A percentile compares a stretch with the other conserved stretches of the same genome.
phyloP scores from a whole-genome alignment of 1,140 invertebrate genomes.

The Papilio aristodemus region DNA sequence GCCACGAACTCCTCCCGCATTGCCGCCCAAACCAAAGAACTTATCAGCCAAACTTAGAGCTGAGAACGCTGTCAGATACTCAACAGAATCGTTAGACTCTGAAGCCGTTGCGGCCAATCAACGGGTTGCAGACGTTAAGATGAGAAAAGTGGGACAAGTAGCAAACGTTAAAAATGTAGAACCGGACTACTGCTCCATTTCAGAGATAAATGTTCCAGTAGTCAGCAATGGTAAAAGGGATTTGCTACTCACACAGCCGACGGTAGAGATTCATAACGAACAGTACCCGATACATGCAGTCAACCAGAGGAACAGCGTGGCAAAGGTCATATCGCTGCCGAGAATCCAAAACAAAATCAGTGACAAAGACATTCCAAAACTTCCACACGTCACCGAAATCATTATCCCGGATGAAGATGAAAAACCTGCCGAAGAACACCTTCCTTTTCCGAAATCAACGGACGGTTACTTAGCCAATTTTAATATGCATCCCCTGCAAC shows the following conservation, averaged over 20 bases:
- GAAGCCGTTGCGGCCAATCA: conserved; percentile 83
- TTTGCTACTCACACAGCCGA: conserved; percentile 77
- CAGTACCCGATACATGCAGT: conserved; percentile 69
- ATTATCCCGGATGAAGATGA: conserved; percentile 83
- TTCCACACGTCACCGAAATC: conserved; percentile 83
- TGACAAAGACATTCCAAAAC: conserved; percentile 82
- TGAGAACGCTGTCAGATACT: conserved; percentile 69
- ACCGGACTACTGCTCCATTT: conserved; percentile 84
- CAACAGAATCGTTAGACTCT: conserved; percentile 80
- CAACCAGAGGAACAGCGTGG: conserved; percentile 67
- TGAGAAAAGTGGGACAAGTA: conserved; percentile 74
- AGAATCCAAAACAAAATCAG: conserved; percentile 77
- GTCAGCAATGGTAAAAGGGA: conserved; percentile 78
- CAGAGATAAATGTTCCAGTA: conserved; percentile 83
- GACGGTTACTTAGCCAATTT: conserved; percentile 71
- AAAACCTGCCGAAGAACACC: conserved; percentile 64
- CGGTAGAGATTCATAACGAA: conserved; percentile 78
- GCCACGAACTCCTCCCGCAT: conserved; percentile 83
- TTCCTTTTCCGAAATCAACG: conserved; percentile 55
- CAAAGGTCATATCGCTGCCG: conserved; percentile 73
- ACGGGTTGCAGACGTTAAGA: conserved; percentile 83
- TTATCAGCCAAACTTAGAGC: conserved; percentile 82
- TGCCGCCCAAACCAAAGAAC: conserved; percentile 86
- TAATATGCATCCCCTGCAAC: conserved; percentile 67
- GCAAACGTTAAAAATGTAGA: conserved; percentile 77